Base-by-base conservation (phyloP, 2,113 vertebrate genomes). In the Paraplagusia blochii region DNA sequence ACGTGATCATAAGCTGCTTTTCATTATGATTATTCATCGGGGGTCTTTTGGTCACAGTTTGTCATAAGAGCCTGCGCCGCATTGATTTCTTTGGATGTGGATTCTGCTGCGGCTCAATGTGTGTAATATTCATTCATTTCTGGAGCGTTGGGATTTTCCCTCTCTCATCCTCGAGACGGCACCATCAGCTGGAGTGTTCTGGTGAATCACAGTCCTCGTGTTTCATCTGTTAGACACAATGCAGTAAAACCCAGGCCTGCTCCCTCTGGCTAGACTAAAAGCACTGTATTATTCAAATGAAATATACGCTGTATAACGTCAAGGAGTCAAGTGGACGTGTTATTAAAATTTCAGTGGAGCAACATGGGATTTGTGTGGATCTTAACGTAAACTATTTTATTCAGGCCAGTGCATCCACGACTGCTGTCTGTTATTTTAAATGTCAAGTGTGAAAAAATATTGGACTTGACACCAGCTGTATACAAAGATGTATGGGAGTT, bases 81-180 rank as follows among this genome's bases (percentile, higher is more conserved):
- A 19, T 42, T 17, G 40, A 55, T 39, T 58, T 16, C 14, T 45
- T 47, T 12, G 40, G 11, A 33, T 58, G 48, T 61, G 54, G 45
- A 65, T 66, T 35, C 29, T 9, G 54, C 43, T 57, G 36, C 65
- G 51, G 58, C 58, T 50, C 38, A 6, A 72, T 65, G 55, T 63
- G 66, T 69, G 77, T 75, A 66, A 79, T 79, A 54, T 72, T 29
- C 22, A 79, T 82, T 80, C 72, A 77, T 70, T 70, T 74, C 40
- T 58, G 49, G 52, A 68, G 65, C 22, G 5, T 17, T 12, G 19
- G 49, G 38, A 19, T 60, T 61, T 61, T 44, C 22, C 49, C 43
- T 29, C 52, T 69, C 73, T 71, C 70, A 56, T 77, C 70, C 56
- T 40, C 51, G 69, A 68, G 67, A 8, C 43, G 64, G 36, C 54